Percentiles rank a stretch among this genome's conserved stretches.
These are phyloP conservation scores for Drosophila neonasuta DNA, from an alignment of 2,888 invertebrate genomes.

Conservation along the genomic window DNA sequence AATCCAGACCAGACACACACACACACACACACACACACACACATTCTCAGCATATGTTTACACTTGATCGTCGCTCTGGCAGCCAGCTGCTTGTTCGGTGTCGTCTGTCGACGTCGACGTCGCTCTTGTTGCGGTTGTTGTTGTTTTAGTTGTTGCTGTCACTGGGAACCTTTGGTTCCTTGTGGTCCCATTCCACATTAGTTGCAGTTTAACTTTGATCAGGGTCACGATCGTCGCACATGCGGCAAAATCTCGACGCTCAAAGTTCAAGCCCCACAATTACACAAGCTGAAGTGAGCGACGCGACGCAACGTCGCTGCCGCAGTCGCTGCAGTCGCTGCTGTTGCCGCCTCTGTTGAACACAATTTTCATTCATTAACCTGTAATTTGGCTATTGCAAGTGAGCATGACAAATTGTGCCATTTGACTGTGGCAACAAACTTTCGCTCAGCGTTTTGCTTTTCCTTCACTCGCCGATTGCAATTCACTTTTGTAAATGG, in stretches of 20 bases:
- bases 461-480: constrained; percentile 13
- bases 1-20: constrained; percentile 33
- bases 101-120: background rate
- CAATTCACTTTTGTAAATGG: constrained; percentile 2
- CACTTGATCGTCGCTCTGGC: background rate
- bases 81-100: background rate
- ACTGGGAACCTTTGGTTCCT: constrained; percentile 37
- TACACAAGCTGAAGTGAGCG: constrained; percentile 4
- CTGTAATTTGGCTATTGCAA: constrained; percentile 26
- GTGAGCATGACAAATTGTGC: constrained; percentile 6
- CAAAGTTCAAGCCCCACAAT: constrained; percentile 36
- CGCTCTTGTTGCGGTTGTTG: background rate
- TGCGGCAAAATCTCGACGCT: constrained; percentile 19
- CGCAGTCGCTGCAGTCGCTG: too few species aligned
- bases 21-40: background rate
- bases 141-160: background rate
- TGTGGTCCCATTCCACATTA: constrained; percentile 22
- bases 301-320: background rate
- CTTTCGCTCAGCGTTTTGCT: constrained; percentile 22
- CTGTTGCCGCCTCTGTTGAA: background rate
- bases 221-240: constrained; percentile 45
- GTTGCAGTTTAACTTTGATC: constrained; percentile 52
- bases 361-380: constrained; percentile 48
- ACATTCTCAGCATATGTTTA: constrained; percentile 18
- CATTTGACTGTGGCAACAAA: constrained; percentile 17